Evolutionary conservation across 1,140 invertebrate genomes (phyloP), one percentile per base, ranked within the genome.

Genomic region (Zaprionus lachaisei): DNA sequence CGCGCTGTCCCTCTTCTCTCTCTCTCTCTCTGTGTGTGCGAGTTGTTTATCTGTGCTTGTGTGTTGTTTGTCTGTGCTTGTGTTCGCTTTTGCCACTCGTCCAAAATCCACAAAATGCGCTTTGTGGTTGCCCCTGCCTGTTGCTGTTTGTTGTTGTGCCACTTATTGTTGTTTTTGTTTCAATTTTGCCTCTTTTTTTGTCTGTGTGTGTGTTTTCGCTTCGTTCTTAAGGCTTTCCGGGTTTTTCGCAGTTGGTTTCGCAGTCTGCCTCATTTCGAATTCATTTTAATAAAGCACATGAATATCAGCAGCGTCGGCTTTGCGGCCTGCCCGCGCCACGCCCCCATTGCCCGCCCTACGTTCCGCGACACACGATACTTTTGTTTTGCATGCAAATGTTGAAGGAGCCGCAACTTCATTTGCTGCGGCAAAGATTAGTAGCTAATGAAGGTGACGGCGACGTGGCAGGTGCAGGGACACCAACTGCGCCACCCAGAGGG

Each of bases 201-300:
- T 20, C 0, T 55, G 9, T 15, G 31, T 62, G 28, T 62, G 15
- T 34, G 6, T 14, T 24, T 71, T 65, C 44, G 11, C 38, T 57
- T 14, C 47, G 15, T 57, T 47, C 31, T 34, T 22, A 57, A 73
- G 47, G 63, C 60, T 63, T 24, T 31, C 37, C 37, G 26, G 41
- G 38, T 54, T 67, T 37, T 44, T 26, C 26, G 31, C 38, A 47
- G 38, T 49, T 41, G 51, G 69, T 56, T 28, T 38, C 12, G 37
- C 34, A 37, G 68, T 47, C 47, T 20, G 31, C n/a, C 78, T 89
- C 74, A 79, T 87, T 87, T 84, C 64, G 84, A 67, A 84, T 87
- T 89, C 85, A 84, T 87, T 87, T 87, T 84, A 87, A 87, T 89
- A 87, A 81, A 87, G 81, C 81, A 79, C 81, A 87, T 84, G 83